Conservation (phyloP, 2,113 vertebrate species). For the Climacteris rufus region DNA sequence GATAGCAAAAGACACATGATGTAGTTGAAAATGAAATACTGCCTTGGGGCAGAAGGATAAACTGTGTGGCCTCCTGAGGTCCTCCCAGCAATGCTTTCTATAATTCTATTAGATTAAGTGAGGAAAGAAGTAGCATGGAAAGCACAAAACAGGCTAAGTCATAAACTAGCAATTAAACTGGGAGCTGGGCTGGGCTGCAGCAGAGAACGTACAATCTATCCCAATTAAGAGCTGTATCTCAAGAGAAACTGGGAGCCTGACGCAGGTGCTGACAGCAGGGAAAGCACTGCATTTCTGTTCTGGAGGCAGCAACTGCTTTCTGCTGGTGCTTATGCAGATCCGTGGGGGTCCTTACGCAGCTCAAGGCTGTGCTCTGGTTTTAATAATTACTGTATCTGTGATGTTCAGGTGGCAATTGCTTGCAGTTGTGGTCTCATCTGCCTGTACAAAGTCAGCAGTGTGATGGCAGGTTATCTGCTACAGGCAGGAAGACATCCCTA, state of each 20-base stretch:
- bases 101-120: constrained; percentile 58
- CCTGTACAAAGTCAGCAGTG: background rate
- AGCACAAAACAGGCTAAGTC: constrained; percentile 53
- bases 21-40: constrained; percentile 53
- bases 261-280: constrained; percentile 55
- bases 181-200: constrained; percentile 39
- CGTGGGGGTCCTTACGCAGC: background rate
- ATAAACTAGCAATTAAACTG: constrained; percentile 43
- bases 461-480: background rate
- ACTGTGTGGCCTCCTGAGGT: constrained; percentile 49
- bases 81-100: constrained; percentile 48
- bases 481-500: background rate
- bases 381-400: background rate
- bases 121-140: constrained; percentile 3
- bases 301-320: constrained; percentile 20
- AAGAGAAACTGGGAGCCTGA: constrained; percentile 41
- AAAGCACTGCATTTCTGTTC: constrained; percentile 30
- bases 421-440: background rate
- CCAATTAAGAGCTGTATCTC: constrained; percentile 66
- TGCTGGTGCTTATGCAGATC: background rate
- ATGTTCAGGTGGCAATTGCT: background rate
- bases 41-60: constrained; percentile 62
- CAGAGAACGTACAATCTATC: constrained; percentile 57
- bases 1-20: constrained; percentile 56
- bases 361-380: background rate